Conservation (phyloP, 2,797 vertebrate species). For the Rallus crepitans region DNA sequence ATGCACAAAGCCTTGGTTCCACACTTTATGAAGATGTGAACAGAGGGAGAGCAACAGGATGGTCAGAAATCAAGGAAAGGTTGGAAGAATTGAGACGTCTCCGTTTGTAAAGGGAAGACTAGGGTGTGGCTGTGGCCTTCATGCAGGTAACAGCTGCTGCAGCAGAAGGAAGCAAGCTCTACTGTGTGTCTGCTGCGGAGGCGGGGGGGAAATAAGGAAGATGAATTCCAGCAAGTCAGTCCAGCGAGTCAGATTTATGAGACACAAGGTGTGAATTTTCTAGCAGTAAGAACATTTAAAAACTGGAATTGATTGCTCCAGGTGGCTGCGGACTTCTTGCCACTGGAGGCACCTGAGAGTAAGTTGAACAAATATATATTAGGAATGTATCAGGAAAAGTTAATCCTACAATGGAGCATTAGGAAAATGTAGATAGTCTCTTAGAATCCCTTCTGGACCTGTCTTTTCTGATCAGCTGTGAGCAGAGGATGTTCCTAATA, state of each 20-base stretch:
- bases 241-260: neutral
- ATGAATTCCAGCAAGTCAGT: neutral
- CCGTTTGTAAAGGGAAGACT: neutral
- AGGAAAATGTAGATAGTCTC: neutral
- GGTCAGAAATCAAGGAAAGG: neutral
- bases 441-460: neutral
- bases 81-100: neutral
- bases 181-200: neutral
- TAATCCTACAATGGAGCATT: neutral
- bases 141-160: neutral
- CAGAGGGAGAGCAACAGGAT: neutral
- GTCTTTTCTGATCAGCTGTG: neutral
- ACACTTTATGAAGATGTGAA: neutral
- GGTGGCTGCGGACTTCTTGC: neutral
- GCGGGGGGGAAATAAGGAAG: neutral
- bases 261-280: neutral
- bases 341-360: neutral
- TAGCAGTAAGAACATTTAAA: neutral
- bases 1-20: neutral
- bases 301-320: neutral
- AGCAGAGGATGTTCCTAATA: neutral
- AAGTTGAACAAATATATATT: neutral
- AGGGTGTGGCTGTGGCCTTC: neutral
- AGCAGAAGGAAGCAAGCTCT: neutral
- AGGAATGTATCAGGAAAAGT: neutral